These are phyloP conservation scores for Collichthys lucidus DNA, from an alignment of 2,113 vertebrate species.

Conservation along the genomic window DNA sequence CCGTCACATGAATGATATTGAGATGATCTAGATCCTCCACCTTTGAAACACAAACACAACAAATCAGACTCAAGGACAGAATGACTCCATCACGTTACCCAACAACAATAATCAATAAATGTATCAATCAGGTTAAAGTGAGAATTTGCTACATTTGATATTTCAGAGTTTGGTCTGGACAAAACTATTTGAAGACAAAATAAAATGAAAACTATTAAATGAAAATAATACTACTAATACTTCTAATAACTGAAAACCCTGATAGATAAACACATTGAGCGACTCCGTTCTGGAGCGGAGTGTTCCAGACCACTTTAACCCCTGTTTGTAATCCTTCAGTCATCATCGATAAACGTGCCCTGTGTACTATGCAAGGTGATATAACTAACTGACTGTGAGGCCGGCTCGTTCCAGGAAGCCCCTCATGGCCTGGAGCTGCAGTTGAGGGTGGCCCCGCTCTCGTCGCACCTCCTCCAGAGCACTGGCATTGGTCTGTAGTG, in stretches of 20 bases:
- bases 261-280: too few species aligned
- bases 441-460: conserved; percentile 83
- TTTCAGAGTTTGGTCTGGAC: too few species aligned
- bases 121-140: too few species aligned
- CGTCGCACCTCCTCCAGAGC: conserved; percentile 89
- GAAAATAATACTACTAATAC: too few species aligned
- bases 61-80: neutral
- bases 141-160: too few species aligned
- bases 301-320: too few species aligned
- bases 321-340: too few species aligned
- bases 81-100: neutral
- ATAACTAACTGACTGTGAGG: conserved; percentile 82
- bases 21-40: conserved; percentile 91
- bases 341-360: neutral
- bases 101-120: neutral
- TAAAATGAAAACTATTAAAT: too few species aligned
- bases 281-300: too few species aligned
- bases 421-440: conserved; percentile 90
- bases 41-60: conserved; percentile 75
- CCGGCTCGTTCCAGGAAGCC: conserved; percentile 88
- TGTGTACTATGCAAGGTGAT: neutral
- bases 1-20: conserved; percentile 95
- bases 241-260: too few species aligned
- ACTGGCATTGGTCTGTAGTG: conserved; percentile 93
- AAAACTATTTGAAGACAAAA: too few species aligned